phyloP scores from a whole-genome alignment of 2,888 invertebrate genomes.

The Mamestra brassicae region DNA sequence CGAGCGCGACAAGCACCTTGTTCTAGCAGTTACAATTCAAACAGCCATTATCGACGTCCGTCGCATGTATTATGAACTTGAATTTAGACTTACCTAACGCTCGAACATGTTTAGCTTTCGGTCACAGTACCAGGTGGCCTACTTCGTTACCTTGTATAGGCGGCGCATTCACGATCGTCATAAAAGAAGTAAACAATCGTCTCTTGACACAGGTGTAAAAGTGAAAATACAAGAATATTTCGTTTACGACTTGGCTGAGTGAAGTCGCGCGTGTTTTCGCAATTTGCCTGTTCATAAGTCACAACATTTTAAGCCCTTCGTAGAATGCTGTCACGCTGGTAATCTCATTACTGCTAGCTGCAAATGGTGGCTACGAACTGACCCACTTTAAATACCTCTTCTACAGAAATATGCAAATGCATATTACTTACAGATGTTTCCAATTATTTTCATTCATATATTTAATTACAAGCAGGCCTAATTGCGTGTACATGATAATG shows the following conservation, averaged over 20 bases:
- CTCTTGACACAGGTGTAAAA: slow-evolving; percentile 87
- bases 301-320: slow-evolving; percentile 64
- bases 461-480: slow-evolving; percentile 15
- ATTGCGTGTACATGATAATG: slow-evolving; percentile 18
- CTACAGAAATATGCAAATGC: slow-evolving; percentile 52
- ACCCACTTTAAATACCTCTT: slow-evolving; percentile 60
- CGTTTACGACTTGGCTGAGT: slow-evolving; percentile 69
- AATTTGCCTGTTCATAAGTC: slow-evolving; percentile 65
- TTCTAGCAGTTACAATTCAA: slow-evolving; percentile 61
- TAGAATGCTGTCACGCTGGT: slow-evolving; percentile 63
- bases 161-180: slow-evolving; percentile 67
- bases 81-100: slow-evolving; percentile 60
- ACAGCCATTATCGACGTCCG: slow-evolving; percentile 46
- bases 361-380: slow-evolving; percentile 69
- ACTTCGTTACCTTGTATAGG: slow-evolving; percentile 66
- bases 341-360: slow-evolving; percentile 60
- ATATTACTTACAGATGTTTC: slow-evolving; percentile 31
- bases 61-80: slow-evolving; percentile 54
- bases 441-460: slow-evolving; percentile 18
- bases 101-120: slow-evolving; percentile 53
- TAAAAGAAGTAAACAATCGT: slow-evolving; percentile 79
- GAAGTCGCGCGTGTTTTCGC: slow-evolving; percentile 66
- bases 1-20: slow-evolving; percentile 68
- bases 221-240: slow-evolving; percentile 79
- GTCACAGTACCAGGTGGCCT: slow-evolving; percentile 65